phyloP scores from a whole-genome alignment of 2,888 invertebrate genomes.

The Cataglyphis cursor region DNA sequence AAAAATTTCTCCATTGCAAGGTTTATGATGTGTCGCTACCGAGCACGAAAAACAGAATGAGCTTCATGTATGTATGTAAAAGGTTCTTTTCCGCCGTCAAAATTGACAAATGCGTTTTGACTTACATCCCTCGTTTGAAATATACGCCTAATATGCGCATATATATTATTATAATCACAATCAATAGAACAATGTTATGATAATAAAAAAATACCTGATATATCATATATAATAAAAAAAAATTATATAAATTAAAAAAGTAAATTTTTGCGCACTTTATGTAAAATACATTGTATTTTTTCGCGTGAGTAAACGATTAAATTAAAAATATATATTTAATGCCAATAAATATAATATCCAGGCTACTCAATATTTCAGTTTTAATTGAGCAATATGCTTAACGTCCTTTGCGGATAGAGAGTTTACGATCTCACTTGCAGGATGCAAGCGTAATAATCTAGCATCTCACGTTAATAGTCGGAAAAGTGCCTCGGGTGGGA shows the following conservation, averaged over 20 bases:
- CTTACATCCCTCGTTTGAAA: background rate
- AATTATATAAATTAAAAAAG: background rate
- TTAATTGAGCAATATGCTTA: background rate
- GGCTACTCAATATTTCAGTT: background rate
- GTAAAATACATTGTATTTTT: background rate
- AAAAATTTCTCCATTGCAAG: conserved; percentile 15
- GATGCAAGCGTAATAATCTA: conserved; percentile 29
- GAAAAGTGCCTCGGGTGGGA: conserved; percentile 19
- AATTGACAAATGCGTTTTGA: conserved; percentile 19
- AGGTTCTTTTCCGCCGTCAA: conserved; percentile 10
- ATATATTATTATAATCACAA: background rate
- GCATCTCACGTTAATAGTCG: conserved; percentile 18
- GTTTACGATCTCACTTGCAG: conserved; percentile 32
- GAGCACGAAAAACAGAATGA: conserved; percentile 15
- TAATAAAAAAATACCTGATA: background rate
- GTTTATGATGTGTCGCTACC: conserved; percentile 33
- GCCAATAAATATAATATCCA: background rate
- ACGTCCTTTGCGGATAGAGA: background rate
- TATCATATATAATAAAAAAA: background rate
- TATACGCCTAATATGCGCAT: background rate
- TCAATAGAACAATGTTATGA: background rate
- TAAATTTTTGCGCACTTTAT: background rate
- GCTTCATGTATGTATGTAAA: background rate
- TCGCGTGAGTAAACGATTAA: background rate
- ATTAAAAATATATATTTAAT: background rate